A percentile compares a stretch with the other conserved stretches of the same genome.
Evolutionary conservation across 1,140 invertebrate genomes (phyloP).

Genomic region (Drosophila willistoni): DNA sequence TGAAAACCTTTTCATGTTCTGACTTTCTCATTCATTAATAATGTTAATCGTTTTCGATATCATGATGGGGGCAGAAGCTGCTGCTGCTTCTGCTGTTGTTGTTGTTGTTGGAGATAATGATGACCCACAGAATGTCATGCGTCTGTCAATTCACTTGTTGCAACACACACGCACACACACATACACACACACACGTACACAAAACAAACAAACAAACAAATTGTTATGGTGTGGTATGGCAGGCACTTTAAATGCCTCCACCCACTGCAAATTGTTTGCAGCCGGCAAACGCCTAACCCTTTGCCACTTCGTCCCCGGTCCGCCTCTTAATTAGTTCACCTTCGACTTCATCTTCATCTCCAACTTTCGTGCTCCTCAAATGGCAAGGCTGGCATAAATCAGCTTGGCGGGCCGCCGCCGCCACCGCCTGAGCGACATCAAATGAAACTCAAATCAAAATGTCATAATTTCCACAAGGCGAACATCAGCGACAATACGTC

Average conservation of each 20-base stretch:
- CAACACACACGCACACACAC: not conserved
- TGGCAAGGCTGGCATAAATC: not conserved
- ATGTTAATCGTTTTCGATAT: conserved; percentile 66
- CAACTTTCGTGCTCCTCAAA: no score
- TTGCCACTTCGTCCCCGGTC: not conserved
- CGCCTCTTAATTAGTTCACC: conserved; percentile 57
- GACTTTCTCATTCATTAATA: conserved; percentile 70
- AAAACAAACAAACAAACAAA: conserved; percentile 29
- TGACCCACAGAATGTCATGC: conserved; percentile 44
- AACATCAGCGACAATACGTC: conserved; percentile 78
- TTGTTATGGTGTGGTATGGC: conserved; percentile 29
- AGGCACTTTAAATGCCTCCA: conserved; percentile 38
- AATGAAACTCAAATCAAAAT: conserved; percentile 78
- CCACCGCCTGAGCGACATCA: conserved; percentile 65
- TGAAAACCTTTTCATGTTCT: conserved; percentile 69
- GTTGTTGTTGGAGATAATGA: not conserved
- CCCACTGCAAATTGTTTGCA: conserved; percentile 21
- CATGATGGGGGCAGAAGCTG: not conserved
- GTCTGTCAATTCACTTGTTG: conserved; percentile 32
- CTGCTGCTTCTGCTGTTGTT: not conserved
- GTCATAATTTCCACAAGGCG: conserved; percentile 68
- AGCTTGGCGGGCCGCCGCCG: not conserved
- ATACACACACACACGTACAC: no score
- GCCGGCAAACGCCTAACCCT: conserved; percentile 12
- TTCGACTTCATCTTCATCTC: conserved; percentile 4